These are phyloP conservation scores for Neotoma lepida DNA, from an alignment of 2,113 vertebrate genomes.

Conservation along the genomic window DNA sequence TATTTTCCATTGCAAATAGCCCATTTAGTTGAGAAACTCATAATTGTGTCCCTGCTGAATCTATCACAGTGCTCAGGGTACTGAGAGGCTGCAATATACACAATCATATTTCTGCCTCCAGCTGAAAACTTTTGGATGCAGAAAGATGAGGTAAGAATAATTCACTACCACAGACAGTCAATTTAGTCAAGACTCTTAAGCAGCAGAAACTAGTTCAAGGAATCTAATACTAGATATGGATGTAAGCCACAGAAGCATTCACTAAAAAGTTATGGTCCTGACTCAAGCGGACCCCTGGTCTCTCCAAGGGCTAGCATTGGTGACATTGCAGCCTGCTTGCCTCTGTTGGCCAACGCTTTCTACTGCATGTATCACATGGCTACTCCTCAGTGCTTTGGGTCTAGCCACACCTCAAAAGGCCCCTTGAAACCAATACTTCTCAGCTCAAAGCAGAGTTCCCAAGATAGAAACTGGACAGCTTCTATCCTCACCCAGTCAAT, in stretches of 20 bases:
- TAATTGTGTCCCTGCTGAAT: background rate
- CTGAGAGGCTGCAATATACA: background rate
- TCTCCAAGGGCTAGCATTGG: rapidly evolving
- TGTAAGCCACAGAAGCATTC: background rate
- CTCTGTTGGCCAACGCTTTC: background rate
- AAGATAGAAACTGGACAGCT: background rate
- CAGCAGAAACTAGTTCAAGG: background rate
- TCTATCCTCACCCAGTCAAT: background rate
- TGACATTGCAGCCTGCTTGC: background rate
- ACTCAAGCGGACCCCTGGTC: background rate
- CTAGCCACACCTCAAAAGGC: background rate
- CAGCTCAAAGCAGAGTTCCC: background rate
- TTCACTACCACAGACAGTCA: background rate
- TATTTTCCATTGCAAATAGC: slow-evolving; percentile 11
- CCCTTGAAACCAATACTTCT: background rate
- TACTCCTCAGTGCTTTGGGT: background rate
- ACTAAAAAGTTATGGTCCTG: background rate
- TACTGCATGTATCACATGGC: background rate
- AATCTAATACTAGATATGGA: background rate
- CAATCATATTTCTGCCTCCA: background rate
- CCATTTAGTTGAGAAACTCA: slow-evolving; percentile 37
- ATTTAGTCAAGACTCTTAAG: background rate
- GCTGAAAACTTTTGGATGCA: background rate
- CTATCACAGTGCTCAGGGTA: background rate
- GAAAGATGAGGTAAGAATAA: background rate